These are phyloP conservation scores for Diplogasteroides magnus DNA, from an alignment of 1,140 invertebrate species.

Conservation along the genomic window DNA sequence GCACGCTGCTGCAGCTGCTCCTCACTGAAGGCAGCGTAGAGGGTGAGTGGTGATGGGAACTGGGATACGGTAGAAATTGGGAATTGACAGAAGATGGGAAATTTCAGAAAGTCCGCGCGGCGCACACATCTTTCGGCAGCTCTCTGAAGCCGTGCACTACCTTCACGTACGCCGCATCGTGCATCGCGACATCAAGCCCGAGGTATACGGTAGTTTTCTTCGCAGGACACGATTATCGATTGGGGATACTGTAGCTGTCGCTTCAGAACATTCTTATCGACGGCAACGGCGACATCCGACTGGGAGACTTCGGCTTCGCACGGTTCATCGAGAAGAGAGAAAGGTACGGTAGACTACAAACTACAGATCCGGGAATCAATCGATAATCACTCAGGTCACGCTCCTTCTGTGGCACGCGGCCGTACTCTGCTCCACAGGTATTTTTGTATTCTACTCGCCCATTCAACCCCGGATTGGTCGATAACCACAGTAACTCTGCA, in stretches of 20 bases:
- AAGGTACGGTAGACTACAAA: conserved; percentile 1
- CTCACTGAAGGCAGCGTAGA: conserved; percentile 9
- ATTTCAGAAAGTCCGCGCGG: conserved; percentile 13
- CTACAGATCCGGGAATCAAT: neutral
- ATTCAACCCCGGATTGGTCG: no score
- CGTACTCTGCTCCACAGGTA: conserved; percentile 21
- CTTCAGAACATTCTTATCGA: conserved; percentile 27
- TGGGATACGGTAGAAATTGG: neutral
- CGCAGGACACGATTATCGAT: no score
- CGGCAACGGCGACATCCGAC: conserved; percentile 25
- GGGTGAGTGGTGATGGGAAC: neutral
- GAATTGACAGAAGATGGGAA: neutral
- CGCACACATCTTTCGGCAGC: conserved; percentile 24
- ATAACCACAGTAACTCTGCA: no score
- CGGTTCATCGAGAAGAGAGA: conserved; percentile 16
- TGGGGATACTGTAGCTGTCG: neutral
- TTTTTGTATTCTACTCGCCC: no score
- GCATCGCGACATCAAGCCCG: conserved; percentile 29
- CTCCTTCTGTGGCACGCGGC: conserved; percentile 25
- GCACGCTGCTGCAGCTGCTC: conserved; percentile 17
- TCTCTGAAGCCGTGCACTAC: conserved; percentile 31
- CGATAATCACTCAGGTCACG: conserved; percentile 4
- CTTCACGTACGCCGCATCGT: conserved; percentile 20
- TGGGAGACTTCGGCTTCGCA: conserved; percentile 32
- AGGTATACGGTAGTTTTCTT: neutral